A percentile compares a stretch with the other conserved stretches of the same genome.
phyloP scores from a whole-genome alignment of 2,888 invertebrate genomes.

The Cantharis lateralis region DNA sequence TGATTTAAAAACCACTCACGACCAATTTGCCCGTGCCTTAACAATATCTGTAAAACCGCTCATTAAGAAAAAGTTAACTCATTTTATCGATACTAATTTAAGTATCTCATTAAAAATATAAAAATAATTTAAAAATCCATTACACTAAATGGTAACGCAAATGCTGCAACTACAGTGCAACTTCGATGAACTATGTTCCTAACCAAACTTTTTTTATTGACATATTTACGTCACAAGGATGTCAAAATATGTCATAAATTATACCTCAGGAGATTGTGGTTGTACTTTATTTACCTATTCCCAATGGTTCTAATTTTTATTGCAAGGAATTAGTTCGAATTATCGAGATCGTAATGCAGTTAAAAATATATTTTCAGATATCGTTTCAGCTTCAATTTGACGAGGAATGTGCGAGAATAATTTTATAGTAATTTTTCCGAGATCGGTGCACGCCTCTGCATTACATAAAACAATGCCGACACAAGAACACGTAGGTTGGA shows the following conservation, averaged over 20 bases:
- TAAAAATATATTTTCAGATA: background rate
- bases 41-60: background rate
- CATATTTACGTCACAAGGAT: too few relatives aligned
- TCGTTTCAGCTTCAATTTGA: slow-evolving; percentile 12
- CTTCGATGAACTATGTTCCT: background rate
- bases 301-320: background rate
- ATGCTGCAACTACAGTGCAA: background rate
- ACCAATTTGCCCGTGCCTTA: background rate
- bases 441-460: slow-evolving; percentile 26
- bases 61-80: background rate
- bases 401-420: slow-evolving; percentile 22
- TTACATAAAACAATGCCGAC: slow-evolving; percentile 40
- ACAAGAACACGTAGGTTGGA: slow-evolving; percentile 38
- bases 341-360: background rate
- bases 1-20: background rate
- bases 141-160: background rate
- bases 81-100: background rate
- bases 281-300: background rate
- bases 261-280: too few relatives aligned
- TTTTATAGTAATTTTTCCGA: slow-evolving; percentile 27
- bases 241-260: too few relatives aligned
- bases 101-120: background rate
- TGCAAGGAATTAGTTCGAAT: background rate
- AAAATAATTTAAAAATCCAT: background rate
- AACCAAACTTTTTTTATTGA: background rate